phyloP scores from a whole-genome alignment of 64 coral and sea anemone species.

The Stylophora pistillata region DNA sequence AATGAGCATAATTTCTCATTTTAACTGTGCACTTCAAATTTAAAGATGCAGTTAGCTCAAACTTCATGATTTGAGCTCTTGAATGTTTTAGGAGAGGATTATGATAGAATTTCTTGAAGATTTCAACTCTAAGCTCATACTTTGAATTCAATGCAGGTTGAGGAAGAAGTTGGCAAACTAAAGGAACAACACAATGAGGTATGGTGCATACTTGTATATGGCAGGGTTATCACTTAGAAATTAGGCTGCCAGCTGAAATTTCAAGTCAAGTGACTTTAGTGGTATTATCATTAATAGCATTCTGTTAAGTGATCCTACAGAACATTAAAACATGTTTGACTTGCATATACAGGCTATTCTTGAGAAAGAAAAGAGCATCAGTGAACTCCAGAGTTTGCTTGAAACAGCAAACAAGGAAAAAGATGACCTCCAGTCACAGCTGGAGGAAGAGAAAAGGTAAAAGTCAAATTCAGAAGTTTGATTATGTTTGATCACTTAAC shows the following conservation, averaged over 20 bases:
- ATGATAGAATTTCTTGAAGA: too few relatives aligned
- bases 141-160: slow-evolving; percentile 20
- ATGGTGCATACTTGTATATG: neutral
- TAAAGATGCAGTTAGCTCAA: too few relatives aligned
- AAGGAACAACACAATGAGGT: slow-evolving; percentile 54
- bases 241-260: neutral
- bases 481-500: too few relatives aligned
- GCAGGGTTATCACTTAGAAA: neutral
- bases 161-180: slow-evolving; percentile 49
- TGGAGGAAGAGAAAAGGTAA: slow-evolving; percentile 87
- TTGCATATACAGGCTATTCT: neutral
- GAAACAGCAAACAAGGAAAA: slow-evolving; percentile 73
- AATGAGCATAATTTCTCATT: too few relatives aligned
- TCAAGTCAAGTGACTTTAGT: too few relatives aligned
- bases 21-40: too few relatives aligned
- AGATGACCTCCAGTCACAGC: slow-evolving; percentile 61
- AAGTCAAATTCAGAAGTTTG: neutral
- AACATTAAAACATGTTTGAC: neutral
- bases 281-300: neutral
- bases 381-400: slow-evolving; percentile 59
- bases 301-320: neutral
- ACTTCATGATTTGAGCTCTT: too few relatives aligned
- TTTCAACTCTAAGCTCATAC: neutral
- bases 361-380: slow-evolving; percentile 72
- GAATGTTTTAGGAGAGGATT: too few relatives aligned